Base-by-base conservation (phyloP, 2,797 vertebrate genomes). In the Tamandua tetradactyla region DNA sequence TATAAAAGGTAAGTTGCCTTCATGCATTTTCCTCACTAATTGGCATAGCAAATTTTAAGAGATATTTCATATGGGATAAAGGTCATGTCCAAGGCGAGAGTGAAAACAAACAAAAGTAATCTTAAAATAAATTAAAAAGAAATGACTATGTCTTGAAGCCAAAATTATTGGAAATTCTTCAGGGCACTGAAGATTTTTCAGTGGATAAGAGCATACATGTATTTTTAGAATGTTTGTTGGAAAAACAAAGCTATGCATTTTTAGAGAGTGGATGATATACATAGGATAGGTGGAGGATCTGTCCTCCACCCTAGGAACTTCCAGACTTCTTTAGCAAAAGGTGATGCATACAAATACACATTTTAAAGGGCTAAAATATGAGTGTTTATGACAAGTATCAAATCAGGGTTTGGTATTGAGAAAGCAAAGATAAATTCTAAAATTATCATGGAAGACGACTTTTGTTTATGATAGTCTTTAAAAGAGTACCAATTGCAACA, bases 281-380 rank as follows among this genome's bases (percentile, higher is more conserved):
- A 25, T 20, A 27, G 5, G 4, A 44, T 1, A 12, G 0, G 14
- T 5, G 2, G n/a, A n/a, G n/a, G n/a, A 71, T n/a, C 23, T 35
- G 2, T 80, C 9, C 9, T 40, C 57, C 22, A 49, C 12, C 2
- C 42, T 23, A 42, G 30, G 30, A 25, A 22, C 23, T 61, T 55
- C 42, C 22, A 23, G 14, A n/a, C 20, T 32, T 5, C 3, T 23
- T 61, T 44, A 15, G 42, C 35, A 71, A 27, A 17, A 62, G 40
- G 1, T 62, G 25, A 89, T 30, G 30, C 12, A 61, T 61, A 61
- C 13, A 30, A 22, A 23, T 4, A 42, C 7, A 20, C 4, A 42
- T 76, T 42, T 87, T 32, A 69, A 82, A 69, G 30, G 74, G 11
- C 75, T 7, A 37, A 88, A 64, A 62, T 74, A 59, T 23, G 7